Conservation (phyloP, 1,140 invertebrate genomes). For the Ostrea edulis region DNA sequence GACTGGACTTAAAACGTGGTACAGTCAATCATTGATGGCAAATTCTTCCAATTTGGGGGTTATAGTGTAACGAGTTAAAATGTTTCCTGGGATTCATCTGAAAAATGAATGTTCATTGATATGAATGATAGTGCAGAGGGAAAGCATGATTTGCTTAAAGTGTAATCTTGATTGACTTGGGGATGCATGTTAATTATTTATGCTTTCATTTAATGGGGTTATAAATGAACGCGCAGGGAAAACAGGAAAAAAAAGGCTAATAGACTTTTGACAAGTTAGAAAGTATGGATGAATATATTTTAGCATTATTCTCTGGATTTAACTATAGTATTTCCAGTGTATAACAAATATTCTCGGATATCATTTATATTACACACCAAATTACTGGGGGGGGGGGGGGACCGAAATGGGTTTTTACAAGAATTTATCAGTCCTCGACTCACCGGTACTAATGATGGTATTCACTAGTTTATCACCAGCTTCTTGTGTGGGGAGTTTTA, state of each 20-base stretch:
- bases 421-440: neutral
- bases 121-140: neutral
- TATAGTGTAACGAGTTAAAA: neutral
- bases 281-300: too few species aligned
- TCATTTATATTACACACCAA: too few species aligned
- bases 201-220: neutral
- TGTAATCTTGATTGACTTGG: neutral
- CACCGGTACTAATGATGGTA: neutral
- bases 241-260: neutral
- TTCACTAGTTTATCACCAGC: too few species aligned
- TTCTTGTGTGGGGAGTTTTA: too few species aligned
- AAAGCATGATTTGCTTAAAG: neutral
- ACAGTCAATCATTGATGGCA: neutral
- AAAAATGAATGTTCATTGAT: neutral
- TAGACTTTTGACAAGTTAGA: neutral
- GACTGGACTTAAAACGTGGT: neutral
- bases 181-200: neutral
- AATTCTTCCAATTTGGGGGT: neutral
- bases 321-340: too few species aligned
- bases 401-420: neutral
- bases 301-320: too few species aligned
- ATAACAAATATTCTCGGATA: too few species aligned
- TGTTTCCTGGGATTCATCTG: neutral
- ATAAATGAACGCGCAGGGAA: neutral
- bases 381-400: too few species aligned